Evolutionary conservation across 2,888 invertebrate species (phyloP).

Genomic region (Iselma pallidipennis): DNA sequence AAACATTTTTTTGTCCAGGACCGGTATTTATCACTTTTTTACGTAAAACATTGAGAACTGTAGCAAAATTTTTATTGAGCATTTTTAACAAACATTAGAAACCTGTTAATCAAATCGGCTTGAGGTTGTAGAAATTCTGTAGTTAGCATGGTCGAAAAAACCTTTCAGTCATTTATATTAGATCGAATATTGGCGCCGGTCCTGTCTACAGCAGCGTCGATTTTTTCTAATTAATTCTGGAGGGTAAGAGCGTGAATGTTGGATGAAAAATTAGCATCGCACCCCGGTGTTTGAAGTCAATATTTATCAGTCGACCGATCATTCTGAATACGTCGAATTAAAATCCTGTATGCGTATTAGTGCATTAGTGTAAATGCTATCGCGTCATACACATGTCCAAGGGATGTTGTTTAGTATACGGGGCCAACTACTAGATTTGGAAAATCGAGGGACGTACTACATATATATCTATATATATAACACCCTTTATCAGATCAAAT

Average conservation of each 20-base stretch:
- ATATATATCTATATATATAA: constrained; percentile 24
- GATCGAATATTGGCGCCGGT: too few species aligned
- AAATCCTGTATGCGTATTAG: constrained; percentile 49
- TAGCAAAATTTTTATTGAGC: too few species aligned
- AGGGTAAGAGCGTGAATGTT: not conserved
- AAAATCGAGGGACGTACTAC: constrained; percentile 28
- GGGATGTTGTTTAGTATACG: constrained; percentile 15
- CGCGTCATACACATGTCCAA: constrained; percentile 49
- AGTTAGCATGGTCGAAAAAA: too few species aligned
- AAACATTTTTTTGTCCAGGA: too few species aligned
- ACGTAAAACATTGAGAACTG: too few species aligned
- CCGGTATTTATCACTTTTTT: too few species aligned
- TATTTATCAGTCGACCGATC: constrained; percentile 55
- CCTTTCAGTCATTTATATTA: too few species aligned
- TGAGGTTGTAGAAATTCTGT: too few species aligned
- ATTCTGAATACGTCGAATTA: constrained; percentile 52
- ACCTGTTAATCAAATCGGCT: too few species aligned
- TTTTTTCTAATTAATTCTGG: too few species aligned
- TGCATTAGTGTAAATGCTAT: constrained; percentile 51
- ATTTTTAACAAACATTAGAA: too few species aligned
- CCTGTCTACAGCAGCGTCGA: not conserved
- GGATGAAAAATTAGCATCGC: constrained; percentile 46
- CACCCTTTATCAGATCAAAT: constrained; percentile 57
- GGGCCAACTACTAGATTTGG: constrained; percentile 18
- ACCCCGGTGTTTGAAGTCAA: constrained; percentile 46